phyloP scores from a whole-genome alignment of 2,797 vertebrate species.

The Sternotherus odoratus region DNA sequence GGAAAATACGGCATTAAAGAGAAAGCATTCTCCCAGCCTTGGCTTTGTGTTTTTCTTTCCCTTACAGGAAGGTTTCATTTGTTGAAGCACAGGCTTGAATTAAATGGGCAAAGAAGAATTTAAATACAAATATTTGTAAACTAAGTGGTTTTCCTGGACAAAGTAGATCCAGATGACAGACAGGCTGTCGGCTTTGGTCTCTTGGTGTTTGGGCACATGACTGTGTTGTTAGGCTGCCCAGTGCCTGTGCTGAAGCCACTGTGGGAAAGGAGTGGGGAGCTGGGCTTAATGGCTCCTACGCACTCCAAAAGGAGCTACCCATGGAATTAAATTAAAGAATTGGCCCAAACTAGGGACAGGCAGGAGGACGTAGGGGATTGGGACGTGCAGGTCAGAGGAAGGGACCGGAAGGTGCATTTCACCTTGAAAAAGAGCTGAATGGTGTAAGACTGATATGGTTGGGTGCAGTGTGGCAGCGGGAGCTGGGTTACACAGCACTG shows the following conservation, averaged over 20 bases:
- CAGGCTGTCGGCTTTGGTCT: neutral
- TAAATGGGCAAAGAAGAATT: conserved; percentile 52
- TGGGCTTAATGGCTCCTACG: fast-evolving
- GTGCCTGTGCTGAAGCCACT: fast-evolving
- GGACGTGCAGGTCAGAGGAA: neutral
- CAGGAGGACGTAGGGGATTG: neutral
- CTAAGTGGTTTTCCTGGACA: conserved; percentile 72
- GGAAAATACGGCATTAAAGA: conserved; percentile 63
- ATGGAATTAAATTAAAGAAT: neutral
- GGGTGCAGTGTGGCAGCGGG: neutral
- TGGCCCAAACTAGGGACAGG: neutral
- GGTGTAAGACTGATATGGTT: neutral
- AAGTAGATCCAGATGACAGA: conserved; percentile 76
- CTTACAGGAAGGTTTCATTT: conserved; percentile 59
- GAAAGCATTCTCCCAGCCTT: neutral
- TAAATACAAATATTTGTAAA: conserved; percentile 76
- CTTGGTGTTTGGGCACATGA: neutral
- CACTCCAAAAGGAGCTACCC: neutral
- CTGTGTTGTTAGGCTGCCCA: fast-evolving
- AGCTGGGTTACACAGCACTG: fast-evolving
- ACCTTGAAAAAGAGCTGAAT: neutral
- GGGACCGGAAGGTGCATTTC: neutral
- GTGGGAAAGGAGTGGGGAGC: neutral
- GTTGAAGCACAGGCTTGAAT: conserved; percentile 48
- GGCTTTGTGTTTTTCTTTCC: conserved; percentile 35